Evolutionary conservation across 2,797 vertebrate genomes (phyloP), one percentile per base, ranked within the genome.

Genomic region (Malacoraja senta): DNA sequence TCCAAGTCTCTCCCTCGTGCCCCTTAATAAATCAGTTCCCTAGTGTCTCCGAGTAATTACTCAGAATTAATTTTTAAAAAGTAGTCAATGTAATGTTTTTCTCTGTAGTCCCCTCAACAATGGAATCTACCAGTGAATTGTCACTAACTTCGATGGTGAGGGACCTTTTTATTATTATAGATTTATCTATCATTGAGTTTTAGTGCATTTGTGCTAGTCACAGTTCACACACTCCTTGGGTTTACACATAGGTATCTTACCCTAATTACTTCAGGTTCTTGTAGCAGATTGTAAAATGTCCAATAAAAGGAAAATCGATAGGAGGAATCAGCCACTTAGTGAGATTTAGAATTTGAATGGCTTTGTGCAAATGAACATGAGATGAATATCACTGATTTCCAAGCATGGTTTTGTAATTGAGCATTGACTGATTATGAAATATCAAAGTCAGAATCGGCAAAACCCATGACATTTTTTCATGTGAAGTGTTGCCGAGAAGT

Each of bases 231-330:
- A 88, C 17, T 68, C 9, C 17, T 86, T 21, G 63, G 32, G 61
- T 65, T 6, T 10, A 32, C 29, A 61, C 61, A 32, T 65, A 15
- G 17, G 29, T 88, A 65, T 88, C 15, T 13, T 63, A 88, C 15
- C 13, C 26, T 61, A 84, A 88, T 65, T 88, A 65, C 29, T 88
- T 88, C 84, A 88, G n/a, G 32, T 65, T 88, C 13, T 88, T 65
- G 84, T 65, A 88, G 84, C 84, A 88, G 15, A 58, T 88, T 88
- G 84, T 88, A 65, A 88, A 65, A 88, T 88, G 61, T 65, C 58
- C 7, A 32, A 19, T 15, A 13, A 88, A 65, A 88, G 13, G n/a
- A 17, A 88, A 88, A 86, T 86, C 83, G n/a, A 65, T 88, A 17
- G 65, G 29, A 65, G 19, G n/a, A 65, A 32, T 8, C 61, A 88